Evolutionary conservation across 2,888 invertebrate species (phyloP).

Genomic region (Spatulosminthurus flaviceps): DNA sequence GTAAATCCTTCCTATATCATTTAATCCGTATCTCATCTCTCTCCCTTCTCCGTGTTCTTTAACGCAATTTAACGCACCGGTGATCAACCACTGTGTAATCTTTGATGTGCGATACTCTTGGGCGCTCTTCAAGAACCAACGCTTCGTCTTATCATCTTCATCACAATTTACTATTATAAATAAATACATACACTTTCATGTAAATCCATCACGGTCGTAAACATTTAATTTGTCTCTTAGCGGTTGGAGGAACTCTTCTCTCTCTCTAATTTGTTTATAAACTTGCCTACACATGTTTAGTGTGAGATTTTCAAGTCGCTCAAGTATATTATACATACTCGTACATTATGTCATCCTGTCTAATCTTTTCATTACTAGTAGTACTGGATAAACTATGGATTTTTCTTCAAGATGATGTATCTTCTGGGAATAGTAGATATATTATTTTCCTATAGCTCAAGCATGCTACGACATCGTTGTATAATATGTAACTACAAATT

Average conservation of each 20-base stretch:
- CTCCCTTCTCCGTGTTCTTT: slow-evolving; percentile 32
- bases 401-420: too few species aligned
- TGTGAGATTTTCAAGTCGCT: too few species aligned
- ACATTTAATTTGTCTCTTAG: slow-evolving; percentile 24
- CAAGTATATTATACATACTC: too few species aligned
- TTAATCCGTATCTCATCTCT: slow-evolving; percentile 46
- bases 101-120: slow-evolving; percentile 52
- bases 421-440: too few species aligned
- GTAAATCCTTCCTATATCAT: slow-evolving; percentile 39
- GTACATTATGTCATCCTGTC: too few species aligned
- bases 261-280: not conserved
- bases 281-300: not conserved
- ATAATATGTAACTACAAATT: not conserved
- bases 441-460: too few species aligned
- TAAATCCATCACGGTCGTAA: slow-evolving; percentile 27
- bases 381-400: too few species aligned
- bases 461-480: too few species aligned
- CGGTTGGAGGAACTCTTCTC: not conserved
- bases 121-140: slow-evolving; percentile 53
- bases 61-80: slow-evolving; percentile 55
- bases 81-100: slow-evolving; percentile 45
- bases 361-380: too few species aligned
- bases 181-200: slow-evolving; percentile 2
- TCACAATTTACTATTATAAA: slow-evolving; percentile 16
- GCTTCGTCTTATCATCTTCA: slow-evolving; percentile 33